Evolutionary conservation across 2,113 vertebrate genomes (phyloP), one percentile per base, ranked within the genome.

Genomic region (Corydoras maculifer): DNA sequence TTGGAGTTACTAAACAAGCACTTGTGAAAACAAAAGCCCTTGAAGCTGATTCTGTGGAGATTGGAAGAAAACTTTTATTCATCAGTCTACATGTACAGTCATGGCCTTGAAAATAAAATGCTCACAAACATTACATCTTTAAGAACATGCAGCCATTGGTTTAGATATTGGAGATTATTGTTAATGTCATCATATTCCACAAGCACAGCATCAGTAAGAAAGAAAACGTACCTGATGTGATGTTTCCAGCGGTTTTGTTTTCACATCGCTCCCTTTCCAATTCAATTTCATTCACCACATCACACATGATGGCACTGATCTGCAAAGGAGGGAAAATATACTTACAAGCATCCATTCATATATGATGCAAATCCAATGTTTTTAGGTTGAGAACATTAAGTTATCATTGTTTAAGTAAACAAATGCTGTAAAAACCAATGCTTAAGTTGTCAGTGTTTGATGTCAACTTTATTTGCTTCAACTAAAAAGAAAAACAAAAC

Each of bases 201-300:
- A 43, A 43, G 35, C 35, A 43, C 35, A 43, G 35, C 35, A 43
- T 43, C 35, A 43, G 35, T 43, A 43, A 43, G 7, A 43, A 43
- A 43, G 4, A 43, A 43, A 43, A 43, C 7, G 35, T 43, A 90
- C 89, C 89, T 84, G 86, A 83, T 15, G 86, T 87, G 80, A 87
- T 64, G 65, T 90, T 90, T 74, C 81, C 84, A 51, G 77, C 77
- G 51, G 79, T 84, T 79, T 66, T 78, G 51, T 86, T 85, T 72
- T 88, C 82, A 60, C 89, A 90, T 67, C 70, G 84, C 75, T 85
- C 80, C 29, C 43, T 84, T 78, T 89, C 88, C 84, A 82, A 73
- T 69, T 84, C 80, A 7, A 90, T 87, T 78, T 90, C 87, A 10
- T 84, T 88, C 68, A 85, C 77, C 73, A 89, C 78, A 0, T 90